Conservation (phyloP, 1,140 invertebrate genomes). For the Sipha flava region DNA sequence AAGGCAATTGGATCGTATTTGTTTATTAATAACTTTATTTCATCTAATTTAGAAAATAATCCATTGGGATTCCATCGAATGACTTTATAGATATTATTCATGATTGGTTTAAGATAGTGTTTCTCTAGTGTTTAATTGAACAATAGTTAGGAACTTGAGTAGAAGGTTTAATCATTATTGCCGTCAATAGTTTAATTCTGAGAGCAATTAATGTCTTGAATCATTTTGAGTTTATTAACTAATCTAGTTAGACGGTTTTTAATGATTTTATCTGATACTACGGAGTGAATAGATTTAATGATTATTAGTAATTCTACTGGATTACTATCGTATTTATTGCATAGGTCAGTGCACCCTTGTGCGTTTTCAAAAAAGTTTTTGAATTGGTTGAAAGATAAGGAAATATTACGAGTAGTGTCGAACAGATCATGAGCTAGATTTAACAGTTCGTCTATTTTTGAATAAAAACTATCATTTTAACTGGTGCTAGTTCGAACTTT, state of each 20-base stretch:
- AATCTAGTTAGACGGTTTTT: constrained; percentile 12
- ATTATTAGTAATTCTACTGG: neutral
- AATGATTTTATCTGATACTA: neutral
- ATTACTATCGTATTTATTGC: neutral
- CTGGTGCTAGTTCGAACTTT: neutral
- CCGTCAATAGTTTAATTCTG: neutral
- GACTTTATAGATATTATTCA: neutral
- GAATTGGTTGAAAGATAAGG: neutral
- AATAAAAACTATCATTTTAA: neutral
- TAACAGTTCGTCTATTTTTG: neutral
- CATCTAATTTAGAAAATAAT: neutral
- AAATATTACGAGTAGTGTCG: neutral
- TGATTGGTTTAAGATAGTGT: neutral
- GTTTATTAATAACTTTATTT: neutral
- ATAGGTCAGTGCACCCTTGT: neutral
- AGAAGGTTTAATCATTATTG: neutral
- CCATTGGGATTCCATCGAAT: neutral
- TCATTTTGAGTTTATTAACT: neutral
- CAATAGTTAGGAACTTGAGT: neutral
- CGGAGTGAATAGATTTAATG: neutral
- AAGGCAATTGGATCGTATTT: neutral
- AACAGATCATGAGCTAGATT: neutral
- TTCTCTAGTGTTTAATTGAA: neutral
- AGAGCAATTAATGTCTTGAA: neutral
- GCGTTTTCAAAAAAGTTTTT: neutral